phyloP scores from a whole-genome alignment of 2,888 invertebrate species.

The Physocephala rufipes region DNA sequence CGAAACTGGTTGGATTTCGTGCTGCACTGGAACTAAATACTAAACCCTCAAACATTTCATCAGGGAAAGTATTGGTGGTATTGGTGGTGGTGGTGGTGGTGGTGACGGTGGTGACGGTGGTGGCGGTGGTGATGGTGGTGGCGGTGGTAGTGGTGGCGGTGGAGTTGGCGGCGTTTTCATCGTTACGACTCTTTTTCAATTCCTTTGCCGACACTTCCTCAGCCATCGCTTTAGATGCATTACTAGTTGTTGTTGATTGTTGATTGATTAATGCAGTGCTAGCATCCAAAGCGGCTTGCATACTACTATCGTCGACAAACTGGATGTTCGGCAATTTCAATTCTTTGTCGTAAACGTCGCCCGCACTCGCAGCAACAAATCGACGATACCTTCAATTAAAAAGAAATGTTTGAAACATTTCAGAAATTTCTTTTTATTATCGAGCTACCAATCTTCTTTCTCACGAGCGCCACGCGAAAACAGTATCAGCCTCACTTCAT shows the following conservation, averaged over 20 bases:
- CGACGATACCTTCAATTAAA: constrained; percentile 55
- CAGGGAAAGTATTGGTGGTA: constrained; percentile 43
- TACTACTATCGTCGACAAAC: constrained; percentile 58
- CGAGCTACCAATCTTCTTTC: constrained; percentile 64
- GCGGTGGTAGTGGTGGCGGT: not conserved
- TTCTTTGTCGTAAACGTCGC: constrained; percentile 59
- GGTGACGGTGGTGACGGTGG: not conserved
- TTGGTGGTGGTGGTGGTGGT: no score
- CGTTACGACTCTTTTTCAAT: not conserved
- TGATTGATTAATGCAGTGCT: constrained; percentile 54
- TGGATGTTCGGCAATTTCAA: constrained; percentile 58
- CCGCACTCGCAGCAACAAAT: constrained; percentile 60
- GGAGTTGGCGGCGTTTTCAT: not conserved
- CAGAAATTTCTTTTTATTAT: not conserved
- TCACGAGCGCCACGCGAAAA: constrained; percentile 64
- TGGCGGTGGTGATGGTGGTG: not conserved
- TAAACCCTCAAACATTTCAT: constrained; percentile 58
- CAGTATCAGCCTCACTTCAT: constrained; percentile 61
- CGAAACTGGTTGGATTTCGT: constrained; percentile 59
- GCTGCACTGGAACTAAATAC: constrained; percentile 61
- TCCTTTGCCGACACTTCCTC: not conserved
- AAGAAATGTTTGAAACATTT: not conserved
- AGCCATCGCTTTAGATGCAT: not conserved
- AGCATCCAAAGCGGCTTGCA: constrained; percentile 56
- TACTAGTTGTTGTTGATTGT: constrained; percentile 41